Conservation (phyloP, 1,140 invertebrate genomes). For the Cydia strobilella region DNA sequence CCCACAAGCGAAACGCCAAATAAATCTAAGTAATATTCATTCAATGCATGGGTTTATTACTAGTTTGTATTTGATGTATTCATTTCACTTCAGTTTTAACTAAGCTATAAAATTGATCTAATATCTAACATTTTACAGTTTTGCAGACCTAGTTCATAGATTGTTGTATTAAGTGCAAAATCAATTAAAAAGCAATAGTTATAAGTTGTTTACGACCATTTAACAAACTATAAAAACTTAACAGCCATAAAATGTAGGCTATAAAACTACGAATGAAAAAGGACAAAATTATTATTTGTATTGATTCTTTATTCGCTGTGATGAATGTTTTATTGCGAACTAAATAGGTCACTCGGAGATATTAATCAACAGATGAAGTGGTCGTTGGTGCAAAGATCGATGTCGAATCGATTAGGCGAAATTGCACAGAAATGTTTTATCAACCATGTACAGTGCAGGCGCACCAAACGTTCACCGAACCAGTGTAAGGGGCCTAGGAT, state of each 20-base stretch:
- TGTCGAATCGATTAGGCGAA: slow-evolving; percentile 74
- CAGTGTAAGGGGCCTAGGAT: no score
- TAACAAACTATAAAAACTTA: slow-evolving; percentile 58
- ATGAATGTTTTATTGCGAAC: slow-evolving; percentile 47
- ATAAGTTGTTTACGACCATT: not conserved
- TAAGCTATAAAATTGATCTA: no score
- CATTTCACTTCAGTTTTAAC: no score
- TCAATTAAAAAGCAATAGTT: not conserved
- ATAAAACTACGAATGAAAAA: slow-evolving; percentile 30
- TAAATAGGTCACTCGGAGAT: slow-evolving; percentile 56
- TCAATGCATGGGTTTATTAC: no score
- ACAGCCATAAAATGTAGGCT: slow-evolving; percentile 27
- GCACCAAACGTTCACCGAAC: not conserved
- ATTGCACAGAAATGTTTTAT: not conserved
- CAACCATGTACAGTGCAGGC: not conserved
- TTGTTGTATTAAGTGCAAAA: not conserved
- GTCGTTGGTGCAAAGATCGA: slow-evolving; percentile 72
- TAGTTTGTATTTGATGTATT: no score
- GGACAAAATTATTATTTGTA: slow-evolving; percentile 38
- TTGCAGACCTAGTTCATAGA: no score
- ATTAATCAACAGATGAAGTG: slow-evolving; percentile 72
- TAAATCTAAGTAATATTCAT: no score
- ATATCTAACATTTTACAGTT: no score
- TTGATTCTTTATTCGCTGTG: slow-evolving; percentile 54
- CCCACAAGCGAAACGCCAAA: no score